These are phyloP conservation scores for Plemyria rubiginata DNA, from an alignment of 2,888 invertebrate species.

Conservation along the genomic window DNA sequence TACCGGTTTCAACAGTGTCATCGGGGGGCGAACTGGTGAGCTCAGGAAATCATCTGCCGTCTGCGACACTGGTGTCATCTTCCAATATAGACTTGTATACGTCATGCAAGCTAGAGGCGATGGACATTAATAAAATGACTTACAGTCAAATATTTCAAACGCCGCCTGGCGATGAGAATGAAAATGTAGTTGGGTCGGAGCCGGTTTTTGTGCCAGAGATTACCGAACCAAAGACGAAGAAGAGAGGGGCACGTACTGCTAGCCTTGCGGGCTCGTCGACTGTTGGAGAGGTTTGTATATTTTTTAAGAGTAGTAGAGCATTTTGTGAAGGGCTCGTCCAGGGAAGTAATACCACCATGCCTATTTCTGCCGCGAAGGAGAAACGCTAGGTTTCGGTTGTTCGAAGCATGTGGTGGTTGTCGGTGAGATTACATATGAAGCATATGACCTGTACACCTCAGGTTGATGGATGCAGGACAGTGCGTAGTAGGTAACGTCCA, in stretches of 20 bases:
- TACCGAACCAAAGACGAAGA: constrained; percentile 53
- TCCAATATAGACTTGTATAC: constrained; percentile 18
- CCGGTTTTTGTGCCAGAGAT: background rate
- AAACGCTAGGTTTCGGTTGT: no score
- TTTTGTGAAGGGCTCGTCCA: no score
- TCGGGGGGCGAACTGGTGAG: constrained; percentile 25
- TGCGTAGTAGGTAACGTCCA: no score
- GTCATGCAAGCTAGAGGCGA: constrained; percentile 22
- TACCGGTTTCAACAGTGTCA: constrained; percentile 35
- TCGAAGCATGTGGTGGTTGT: no score
- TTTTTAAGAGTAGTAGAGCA: no score
- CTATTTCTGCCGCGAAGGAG: no score
- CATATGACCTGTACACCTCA: no score
- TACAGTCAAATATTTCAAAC: constrained; percentile 63
- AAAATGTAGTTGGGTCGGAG: constrained; percentile 50
- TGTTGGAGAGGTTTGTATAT: constrained; percentile 30
- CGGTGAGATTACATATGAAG: no score
- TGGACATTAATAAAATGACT: constrained; percentile 54
- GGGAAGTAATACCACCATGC: no score
- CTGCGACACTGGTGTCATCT: constrained; percentile 21
- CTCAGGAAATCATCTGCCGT: constrained; percentile 21
- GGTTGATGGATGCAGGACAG: no score
- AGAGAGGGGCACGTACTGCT: constrained; percentile 50
- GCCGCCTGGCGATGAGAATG: constrained; percentile 59
- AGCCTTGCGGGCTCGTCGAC: constrained; percentile 51